Evolutionary conservation across 1,140 invertebrate genomes (phyloP), one percentile per base, ranked within the genome.

Genomic region (Globodera ellingtonae): DNA sequence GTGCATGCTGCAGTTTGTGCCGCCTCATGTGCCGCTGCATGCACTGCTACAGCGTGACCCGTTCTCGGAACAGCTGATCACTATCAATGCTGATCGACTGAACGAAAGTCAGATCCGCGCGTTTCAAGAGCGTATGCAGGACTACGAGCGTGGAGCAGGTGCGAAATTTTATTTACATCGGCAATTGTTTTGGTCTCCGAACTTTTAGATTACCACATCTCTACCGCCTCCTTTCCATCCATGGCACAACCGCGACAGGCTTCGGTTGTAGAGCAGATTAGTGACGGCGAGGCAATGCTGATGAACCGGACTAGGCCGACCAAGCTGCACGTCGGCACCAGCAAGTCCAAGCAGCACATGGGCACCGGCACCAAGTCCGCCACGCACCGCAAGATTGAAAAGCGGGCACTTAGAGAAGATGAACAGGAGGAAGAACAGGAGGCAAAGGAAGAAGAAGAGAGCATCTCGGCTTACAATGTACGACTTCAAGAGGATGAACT

Each of bases 11-110:
- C 75, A 77, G 35, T 77, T 77, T 77, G 75, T 77, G 15, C 56
- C 75, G 15, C 24, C 56, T 47, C 65, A 66, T 69, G 69, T 77
- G 21, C 62, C 82, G 21, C 48, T 79, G 7, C 66, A 82, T 35
- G 82, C 85, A 76, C 50, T 86, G 24, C 59, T 88, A 13, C 87
- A 88, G 66, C 74, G 75, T 73, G 84, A 88, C 66, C 87, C 86
- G 10, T 88, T 88, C 78, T 87, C 86, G 8, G 87, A 88, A 66
- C 88, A 89, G 71, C 67, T 89, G 69, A 84, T 88, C 24, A 89
- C 88, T 59, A 87, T 88, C 47, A 88, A 82, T 15, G 87, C 88
- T 18, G 72, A 79, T 52, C 77, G 89, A 66, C 75, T 88, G 66
- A 88, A 88, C 71, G 72, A 85, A 66, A 89, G 84, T 4, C 84